Conservation (phyloP, 2,113 vertebrate species). For the Phycodurus eques region DNA sequence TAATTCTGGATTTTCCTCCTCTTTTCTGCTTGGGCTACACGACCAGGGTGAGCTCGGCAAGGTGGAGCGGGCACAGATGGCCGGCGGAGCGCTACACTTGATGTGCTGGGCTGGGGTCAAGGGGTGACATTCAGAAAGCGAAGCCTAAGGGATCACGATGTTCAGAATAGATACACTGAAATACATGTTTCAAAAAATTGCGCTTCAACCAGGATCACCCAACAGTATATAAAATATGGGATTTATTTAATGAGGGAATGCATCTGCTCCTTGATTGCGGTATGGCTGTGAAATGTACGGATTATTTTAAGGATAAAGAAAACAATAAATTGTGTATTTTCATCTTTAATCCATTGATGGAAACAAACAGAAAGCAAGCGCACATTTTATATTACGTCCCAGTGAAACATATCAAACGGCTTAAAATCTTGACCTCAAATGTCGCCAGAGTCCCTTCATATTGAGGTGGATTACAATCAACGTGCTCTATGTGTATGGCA, state of each 20-base stretch:
- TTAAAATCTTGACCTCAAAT: conserved; percentile 13
- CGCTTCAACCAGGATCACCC: conserved; percentile 25
- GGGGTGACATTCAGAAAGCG: conserved; percentile 13
- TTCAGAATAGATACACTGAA: conserved; percentile 4
- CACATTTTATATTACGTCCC: background rate
- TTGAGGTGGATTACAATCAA: conserved; percentile 11
- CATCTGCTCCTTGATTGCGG: conserved; percentile 54
- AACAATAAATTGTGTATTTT: conserved; percentile 31
- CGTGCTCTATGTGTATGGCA: conserved; percentile 8
- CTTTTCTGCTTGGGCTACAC: conserved; percentile 7
- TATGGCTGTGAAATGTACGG: conserved; percentile 34
- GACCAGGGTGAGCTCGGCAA: background rate
- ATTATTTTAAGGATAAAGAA: conserved; percentile 27
- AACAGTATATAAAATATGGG: conserved; percentile 18
- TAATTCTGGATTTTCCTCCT: conserved; percentile 49
- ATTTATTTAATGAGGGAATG: conserved; percentile 58
- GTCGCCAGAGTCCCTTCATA: conserved; percentile 3
- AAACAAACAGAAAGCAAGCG: background rate
- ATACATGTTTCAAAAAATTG: conserved; percentile 38
- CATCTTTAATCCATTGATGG: conserved; percentile 35
- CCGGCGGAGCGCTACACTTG: conserved; percentile 17
- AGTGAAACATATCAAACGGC: conserved; percentile 39
- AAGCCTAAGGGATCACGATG: conserved; percentile 4
- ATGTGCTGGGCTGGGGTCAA: conserved; percentile 3
- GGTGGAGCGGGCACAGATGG: conserved; percentile 55